Evolutionary conservation across 2,888 invertebrate species (phyloP).

Genomic region (Tuberolachnus salignus): DNA sequence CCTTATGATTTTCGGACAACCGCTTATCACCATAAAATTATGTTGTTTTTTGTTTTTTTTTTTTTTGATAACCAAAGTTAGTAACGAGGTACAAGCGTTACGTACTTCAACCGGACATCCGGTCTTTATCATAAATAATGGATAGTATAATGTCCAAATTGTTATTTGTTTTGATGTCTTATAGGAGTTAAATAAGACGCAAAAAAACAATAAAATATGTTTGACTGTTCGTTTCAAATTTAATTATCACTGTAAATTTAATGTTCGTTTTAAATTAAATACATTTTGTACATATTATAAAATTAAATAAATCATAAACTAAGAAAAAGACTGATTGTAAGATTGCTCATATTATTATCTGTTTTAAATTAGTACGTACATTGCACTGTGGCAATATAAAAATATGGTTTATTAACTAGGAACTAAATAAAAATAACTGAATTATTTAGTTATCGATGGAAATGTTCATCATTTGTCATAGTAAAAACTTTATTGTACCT

Average conservation of each 20-base stretch:
- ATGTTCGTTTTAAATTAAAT: slow-evolving; percentile 1
- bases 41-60: too few species aligned
- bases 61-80: neutral
- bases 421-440: too few species aligned
- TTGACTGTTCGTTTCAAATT: neutral
- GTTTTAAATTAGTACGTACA: neutral
- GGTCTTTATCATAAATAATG: slow-evolving; percentile 28
- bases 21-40: too few species aligned
- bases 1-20: too few species aligned
- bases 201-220: neutral
- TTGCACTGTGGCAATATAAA: neutral
- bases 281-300: neutral
- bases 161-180: slow-evolving; percentile 8
- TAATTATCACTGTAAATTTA: neutral
- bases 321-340: slow-evolving; percentile 13
- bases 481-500: too few species aligned
- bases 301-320: neutral
- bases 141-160: neutral
- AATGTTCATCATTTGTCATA: too few species aligned
- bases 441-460: too few species aligned
- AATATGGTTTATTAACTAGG: too few species aligned
- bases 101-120: neutral
- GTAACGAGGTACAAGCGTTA: neutral
- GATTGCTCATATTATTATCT: neutral
- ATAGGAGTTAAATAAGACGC: neutral